These are phyloP conservation scores for Corydoras maculifer DNA, from an alignment of 2,113 vertebrate genomes.

Conservation along the genomic window DNA sequence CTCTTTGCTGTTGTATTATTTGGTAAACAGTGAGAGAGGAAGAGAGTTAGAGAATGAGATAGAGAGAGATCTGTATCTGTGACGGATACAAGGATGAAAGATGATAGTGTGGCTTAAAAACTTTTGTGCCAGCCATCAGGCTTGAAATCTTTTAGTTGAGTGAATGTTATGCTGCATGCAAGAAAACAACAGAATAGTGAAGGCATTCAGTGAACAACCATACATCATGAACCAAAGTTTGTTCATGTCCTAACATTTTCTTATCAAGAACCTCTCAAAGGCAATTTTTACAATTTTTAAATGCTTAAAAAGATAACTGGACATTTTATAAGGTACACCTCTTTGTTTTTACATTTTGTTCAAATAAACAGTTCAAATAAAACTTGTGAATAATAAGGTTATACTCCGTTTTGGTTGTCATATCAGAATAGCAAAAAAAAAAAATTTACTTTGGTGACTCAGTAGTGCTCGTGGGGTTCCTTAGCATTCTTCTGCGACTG, in stretches of 20 bases:
- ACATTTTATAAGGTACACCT: too few species aligned
- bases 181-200: background rate
- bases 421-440: too few species aligned
- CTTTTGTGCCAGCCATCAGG: slow-evolving; percentile 5
- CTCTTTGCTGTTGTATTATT: too few species aligned
- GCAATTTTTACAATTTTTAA: too few species aligned
- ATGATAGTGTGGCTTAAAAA: slow-evolving; percentile 18
- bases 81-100: background rate
- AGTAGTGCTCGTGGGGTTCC: too few species aligned
- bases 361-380: too few species aligned
- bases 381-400: too few species aligned
- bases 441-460: too few species aligned
- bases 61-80: background rate
- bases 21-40: background rate
- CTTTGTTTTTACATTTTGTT: too few species aligned
- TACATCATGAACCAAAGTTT: background rate
- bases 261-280: background rate
- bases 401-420: too few species aligned
- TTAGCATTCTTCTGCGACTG: too few species aligned
- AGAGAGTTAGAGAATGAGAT: background rate
- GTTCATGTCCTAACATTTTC: background rate
- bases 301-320: too few species aligned
- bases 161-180: background rate
- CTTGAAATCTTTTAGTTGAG: slow-evolving; percentile 2
- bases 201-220: background rate